Base-by-base conservation (phyloP, 2,113 vertebrate genomes). In the Sylvilagus bachmani region DNA sequence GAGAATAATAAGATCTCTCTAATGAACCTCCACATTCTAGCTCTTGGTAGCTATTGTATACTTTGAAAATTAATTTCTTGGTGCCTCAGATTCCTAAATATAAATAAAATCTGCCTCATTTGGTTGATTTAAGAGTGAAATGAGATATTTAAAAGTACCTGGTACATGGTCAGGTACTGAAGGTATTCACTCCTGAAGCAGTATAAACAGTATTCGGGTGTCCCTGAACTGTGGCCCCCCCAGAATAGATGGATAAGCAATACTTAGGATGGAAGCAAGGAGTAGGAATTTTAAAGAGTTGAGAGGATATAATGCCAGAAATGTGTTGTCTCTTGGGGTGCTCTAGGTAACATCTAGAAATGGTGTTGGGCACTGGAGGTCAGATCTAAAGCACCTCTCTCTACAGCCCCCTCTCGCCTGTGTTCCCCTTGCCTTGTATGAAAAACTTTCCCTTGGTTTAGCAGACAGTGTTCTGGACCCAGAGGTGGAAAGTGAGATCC, bases 101-200 rank as follows among this genome's bases (percentile, higher is more conserved):
- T 78, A 92, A 94, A 70, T 89, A 77, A 77, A 90, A 89, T 36
- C 36, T 81, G 75, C 25, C 7, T 75, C 44, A 79, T n/a, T 79
- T 21, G 11, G 53, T 78, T 62, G 27, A 79, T 88, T 2, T 64
- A 87, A 70, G 8, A 78, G 44, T 66, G 71, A 82, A 84, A n/a
- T 74, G 17, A 73, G 31, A 21, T 80, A 49, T 27, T 51, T 6
- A 44, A 29, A 73, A 70, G 22, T 87, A 10, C 61, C 73, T 33
- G 10, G 19, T 33, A 29, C 6, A 22, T 38, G 29, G 12, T 53
- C 67, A 84, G 5, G 21, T 36, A 83, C 33, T 69, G 33, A n/a
- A 5, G 38, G 22, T 36, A 36, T n/a, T 62, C 44, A 62, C n/a
- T 66, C 36, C 77, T 75, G 25, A 31, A 70, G 8, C n/a, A 83